phyloP scores from a whole-genome alignment of 2,113 vertebrate genomes.

The Regulus satrapa region DNA sequence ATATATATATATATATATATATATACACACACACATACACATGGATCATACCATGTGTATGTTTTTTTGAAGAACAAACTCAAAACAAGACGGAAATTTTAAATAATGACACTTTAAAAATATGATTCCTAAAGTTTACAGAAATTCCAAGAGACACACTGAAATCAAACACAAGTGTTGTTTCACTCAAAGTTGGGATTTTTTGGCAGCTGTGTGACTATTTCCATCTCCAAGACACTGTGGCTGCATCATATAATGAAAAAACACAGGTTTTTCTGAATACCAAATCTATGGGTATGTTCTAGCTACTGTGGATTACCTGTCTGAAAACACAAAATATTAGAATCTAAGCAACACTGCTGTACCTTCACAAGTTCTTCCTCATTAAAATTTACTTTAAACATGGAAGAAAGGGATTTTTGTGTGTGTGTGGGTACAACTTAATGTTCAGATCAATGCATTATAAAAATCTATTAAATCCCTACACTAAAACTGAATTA shows the following conservation, averaged over 20 bases:
- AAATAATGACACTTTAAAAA: background rate
- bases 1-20: background rate
- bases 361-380: background rate
- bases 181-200: background rate
- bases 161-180: background rate
- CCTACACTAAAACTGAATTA: background rate
- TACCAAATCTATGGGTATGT: background rate
- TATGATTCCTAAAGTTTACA: background rate
- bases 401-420: background rate
- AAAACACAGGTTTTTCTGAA: background rate
- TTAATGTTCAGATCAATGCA: background rate
- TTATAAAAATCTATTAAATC: background rate
- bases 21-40: too few relatives aligned
- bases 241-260: background rate
- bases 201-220: background rate
- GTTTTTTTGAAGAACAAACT: background rate
- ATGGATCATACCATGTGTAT: background rate
- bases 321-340: background rate
- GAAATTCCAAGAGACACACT: background rate
- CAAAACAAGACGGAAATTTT: background rate
- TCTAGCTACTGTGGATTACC: background rate
- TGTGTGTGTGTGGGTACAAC: background rate
- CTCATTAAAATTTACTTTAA: background rate
- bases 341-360: background rate
- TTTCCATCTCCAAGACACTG: background rate